phyloP scores from a whole-genome alignment of 2,797 vertebrate genomes.

The Macropodus opercularis region DNA sequence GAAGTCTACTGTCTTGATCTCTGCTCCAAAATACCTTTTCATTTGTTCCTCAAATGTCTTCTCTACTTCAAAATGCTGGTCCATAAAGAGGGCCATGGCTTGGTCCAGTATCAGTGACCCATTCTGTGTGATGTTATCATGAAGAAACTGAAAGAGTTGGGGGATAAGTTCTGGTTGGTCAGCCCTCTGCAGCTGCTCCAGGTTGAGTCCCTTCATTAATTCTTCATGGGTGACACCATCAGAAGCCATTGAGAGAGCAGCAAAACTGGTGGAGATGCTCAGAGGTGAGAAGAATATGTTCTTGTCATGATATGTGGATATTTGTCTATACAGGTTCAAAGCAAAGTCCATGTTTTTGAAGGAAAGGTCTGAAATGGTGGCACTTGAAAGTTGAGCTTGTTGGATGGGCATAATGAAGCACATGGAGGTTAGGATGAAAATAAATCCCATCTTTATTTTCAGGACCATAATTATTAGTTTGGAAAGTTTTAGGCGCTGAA shows the following conservation, averaged over 20 bases:
- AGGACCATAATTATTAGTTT: slow-evolving; percentile 11
- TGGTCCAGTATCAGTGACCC: slow-evolving; percentile 80
- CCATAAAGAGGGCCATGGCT: slow-evolving; percentile 84
- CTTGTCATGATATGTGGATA: slow-evolving; percentile 85
- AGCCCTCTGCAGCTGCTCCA: slow-evolving; percentile 69
- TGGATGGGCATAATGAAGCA: slow-evolving; percentile 44
- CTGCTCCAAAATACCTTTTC: slow-evolving; percentile 83
- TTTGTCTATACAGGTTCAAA: slow-evolving; percentile 89
- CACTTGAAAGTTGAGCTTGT: slow-evolving; percentile 38
- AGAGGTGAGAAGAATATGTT: slow-evolving; percentile 92
- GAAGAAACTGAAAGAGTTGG: slow-evolving; percentile 83
- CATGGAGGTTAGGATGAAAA: slow-evolving; percentile 59
- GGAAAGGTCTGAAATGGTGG: slow-evolving; percentile 80
- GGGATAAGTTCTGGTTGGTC: slow-evolving; percentile 76
- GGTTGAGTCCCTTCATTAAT: slow-evolving; percentile 82
- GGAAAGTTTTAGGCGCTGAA: slow-evolving; percentile 13
- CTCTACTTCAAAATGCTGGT: slow-evolving; percentile 73
- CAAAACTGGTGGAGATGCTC: slow-evolving; percentile 84
- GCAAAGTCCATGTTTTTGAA: slow-evolving; percentile 88
- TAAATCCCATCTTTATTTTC: slow-evolving; percentile 58
- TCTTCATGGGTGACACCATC: slow-evolving; percentile 80
- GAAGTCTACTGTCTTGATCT: slow-evolving; percentile 86
- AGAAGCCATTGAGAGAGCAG: slow-evolving; percentile 82
- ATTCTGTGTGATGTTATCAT: slow-evolving; percentile 81
- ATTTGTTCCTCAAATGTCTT: slow-evolving; percentile 83